phyloP scores from a whole-genome alignment of 1,140 invertebrate species.

The Lucilia cuprina region DNA sequence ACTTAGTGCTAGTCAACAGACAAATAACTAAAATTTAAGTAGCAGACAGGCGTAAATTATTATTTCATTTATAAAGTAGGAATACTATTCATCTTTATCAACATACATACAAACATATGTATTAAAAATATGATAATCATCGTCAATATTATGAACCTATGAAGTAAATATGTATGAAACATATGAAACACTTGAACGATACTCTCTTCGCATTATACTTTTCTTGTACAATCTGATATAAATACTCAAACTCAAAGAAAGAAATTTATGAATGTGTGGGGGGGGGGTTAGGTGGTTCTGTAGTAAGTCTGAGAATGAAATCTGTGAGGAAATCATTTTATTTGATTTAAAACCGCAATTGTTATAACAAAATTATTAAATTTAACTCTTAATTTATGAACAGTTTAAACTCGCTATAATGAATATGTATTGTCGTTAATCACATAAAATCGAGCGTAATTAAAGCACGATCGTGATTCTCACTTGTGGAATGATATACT shows the following conservation, averaged over 20 bases:
- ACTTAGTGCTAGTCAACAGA: neutral
- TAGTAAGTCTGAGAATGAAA: neutral
- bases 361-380: neutral
- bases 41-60: neutral
- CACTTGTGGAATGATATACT: no score
- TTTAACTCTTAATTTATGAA: neutral
- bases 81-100: no score
- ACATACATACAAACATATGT: no score
- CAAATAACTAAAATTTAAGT: neutral
- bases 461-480: no score
- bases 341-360: neutral
- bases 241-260: no score
- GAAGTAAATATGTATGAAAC: neutral
- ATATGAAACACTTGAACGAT: neutral
- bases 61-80: neutral
- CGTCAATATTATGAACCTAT: neutral
- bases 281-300: neutral
- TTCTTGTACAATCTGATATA: no score
- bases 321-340: neutral
- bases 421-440: neutral
- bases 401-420: neutral
- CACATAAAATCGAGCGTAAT: no score
- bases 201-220: neutral
- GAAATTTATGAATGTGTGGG: neutral
- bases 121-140: neutral